A percentile compares a stretch with the other conserved stretches of the same genome.
These are phyloP conservation scores for Onychomys torridus DNA, from an alignment of 2,797 vertebrate genomes.

Conservation along the genomic window DNA sequence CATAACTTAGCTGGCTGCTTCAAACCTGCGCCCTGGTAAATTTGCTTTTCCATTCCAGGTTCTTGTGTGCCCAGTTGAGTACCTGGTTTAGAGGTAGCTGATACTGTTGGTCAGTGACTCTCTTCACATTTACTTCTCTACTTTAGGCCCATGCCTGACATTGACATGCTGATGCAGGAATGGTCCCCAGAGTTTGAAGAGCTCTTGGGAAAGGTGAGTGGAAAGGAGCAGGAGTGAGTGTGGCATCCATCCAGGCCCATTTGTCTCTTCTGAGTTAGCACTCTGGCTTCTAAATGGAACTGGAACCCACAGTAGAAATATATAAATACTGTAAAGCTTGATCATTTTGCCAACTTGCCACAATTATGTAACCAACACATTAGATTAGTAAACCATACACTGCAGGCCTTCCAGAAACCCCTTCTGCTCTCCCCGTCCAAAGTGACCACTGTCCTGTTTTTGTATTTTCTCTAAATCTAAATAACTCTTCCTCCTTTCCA, in stretches of 20 bases:
- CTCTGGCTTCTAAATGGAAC: neutral
- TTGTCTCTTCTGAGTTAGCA: neutral
- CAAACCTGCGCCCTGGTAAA: neutral
- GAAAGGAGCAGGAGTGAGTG: neutral
- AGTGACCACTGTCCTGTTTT: neutral
- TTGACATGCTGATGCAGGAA: constrained; percentile 97
- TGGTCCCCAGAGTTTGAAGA: constrained; percentile 97
- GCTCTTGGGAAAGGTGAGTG: constrained; percentile 91
- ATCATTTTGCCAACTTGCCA: neutral
- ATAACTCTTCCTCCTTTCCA: neutral
- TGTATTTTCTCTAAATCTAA: constrained; percentile 4
- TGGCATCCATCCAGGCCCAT: neutral
- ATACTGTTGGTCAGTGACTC: neutral
- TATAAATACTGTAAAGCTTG: neutral
- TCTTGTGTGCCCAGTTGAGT: neutral
- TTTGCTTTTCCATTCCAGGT: neutral
- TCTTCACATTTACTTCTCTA: neutral
- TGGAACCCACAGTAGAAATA: neutral
- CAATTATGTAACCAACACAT: neutral
- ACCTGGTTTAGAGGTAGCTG: neutral
- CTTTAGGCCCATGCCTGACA: constrained; percentile 93
- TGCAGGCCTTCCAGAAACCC: no score
- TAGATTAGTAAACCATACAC: neutral
- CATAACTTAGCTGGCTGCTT: neutral
- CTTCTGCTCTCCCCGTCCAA: neutral